phyloP scores from a whole-genome alignment of 2,113 vertebrate genomes.

The Oreotragus oreotragus region DNA sequence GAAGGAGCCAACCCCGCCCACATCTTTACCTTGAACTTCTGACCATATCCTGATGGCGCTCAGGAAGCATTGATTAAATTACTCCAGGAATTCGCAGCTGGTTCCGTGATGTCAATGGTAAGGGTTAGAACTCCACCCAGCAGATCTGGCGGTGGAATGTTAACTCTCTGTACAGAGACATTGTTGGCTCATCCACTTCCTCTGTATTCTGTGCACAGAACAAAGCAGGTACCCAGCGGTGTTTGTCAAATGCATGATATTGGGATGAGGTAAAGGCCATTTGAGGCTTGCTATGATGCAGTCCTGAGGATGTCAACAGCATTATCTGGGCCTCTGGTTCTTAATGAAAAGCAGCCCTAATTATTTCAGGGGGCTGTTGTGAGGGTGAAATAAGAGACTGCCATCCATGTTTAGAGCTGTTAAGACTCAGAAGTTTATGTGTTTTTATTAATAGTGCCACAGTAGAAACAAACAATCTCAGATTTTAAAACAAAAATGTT shows the following conservation, averaged over 20 bases:
- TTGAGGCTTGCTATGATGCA: rapidly evolving
- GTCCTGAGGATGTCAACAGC: no score
- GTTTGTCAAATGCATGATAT: neutral
- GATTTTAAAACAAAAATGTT: neutral
- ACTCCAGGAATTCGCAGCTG: no score
- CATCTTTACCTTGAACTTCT: neutral
- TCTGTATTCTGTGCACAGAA: no score
- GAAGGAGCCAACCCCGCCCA: neutral
- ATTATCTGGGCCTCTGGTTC: neutral
- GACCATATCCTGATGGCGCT: neutral
- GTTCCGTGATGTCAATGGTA: neutral
- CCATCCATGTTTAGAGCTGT: neutral
- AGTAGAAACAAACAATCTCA: neutral
- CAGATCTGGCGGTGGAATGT: rapidly evolving
- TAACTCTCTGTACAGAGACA: neutral
- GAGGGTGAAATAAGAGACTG: neutral
- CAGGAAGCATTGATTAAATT: neutral
- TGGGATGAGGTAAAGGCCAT: neutral
- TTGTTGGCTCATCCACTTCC: neutral
- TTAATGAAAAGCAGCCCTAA: neutral
- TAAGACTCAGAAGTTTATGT: neutral
- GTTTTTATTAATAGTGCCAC: neutral
- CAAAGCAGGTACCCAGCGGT: rapidly evolving
- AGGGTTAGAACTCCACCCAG: no score
- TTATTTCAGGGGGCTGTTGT: neutral